phyloP scores from a whole-genome alignment of 2,113 vertebrate genomes.

The Notechis scutatus region DNA sequence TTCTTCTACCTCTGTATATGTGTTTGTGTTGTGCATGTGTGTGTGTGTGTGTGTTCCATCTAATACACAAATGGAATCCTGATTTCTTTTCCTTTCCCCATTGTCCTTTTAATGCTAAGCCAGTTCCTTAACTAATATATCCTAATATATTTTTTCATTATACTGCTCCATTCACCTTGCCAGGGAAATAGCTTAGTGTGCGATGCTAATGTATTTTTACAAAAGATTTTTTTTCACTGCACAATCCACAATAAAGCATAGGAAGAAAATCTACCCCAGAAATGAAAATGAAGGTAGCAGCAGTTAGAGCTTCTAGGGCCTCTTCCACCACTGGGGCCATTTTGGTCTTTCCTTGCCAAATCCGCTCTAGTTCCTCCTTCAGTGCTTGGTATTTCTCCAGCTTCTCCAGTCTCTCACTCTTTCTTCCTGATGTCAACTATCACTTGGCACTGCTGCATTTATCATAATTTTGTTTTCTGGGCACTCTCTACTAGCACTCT shows the following conservation, averaged over 20 bases:
- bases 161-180: not conserved
- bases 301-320: not conserved
- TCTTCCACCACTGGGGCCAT: too few relatives aligned
- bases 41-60: not conserved
- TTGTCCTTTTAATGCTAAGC: not conserved
- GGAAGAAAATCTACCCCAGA: not conserved
- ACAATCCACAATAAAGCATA: not conserved
- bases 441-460: too few relatives aligned
- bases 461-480: too few relatives aligned
- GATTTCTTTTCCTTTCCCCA: not conserved
- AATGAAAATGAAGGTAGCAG: not conserved
- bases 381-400: too few relatives aligned
- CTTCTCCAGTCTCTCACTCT: too few relatives aligned
- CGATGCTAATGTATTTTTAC: not conserved
- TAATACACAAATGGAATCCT: not conserved
- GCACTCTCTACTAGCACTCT: too few relatives aligned
- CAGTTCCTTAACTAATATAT: not conserved
- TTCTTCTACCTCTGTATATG: not conserved
- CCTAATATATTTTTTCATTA: not conserved
- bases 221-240: not conserved
- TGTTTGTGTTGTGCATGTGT: not conserved
- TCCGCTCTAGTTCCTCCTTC: too few relatives aligned
- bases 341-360: too few relatives aligned
- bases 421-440: too few relatives aligned
- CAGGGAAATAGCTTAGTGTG: not conserved